A percentile compares a stretch with the other conserved stretches of the same genome.
Evolutionary conservation across 1,140 invertebrate genomes (phyloP).

Genomic region (Plectrocnemia conspersa): DNA sequence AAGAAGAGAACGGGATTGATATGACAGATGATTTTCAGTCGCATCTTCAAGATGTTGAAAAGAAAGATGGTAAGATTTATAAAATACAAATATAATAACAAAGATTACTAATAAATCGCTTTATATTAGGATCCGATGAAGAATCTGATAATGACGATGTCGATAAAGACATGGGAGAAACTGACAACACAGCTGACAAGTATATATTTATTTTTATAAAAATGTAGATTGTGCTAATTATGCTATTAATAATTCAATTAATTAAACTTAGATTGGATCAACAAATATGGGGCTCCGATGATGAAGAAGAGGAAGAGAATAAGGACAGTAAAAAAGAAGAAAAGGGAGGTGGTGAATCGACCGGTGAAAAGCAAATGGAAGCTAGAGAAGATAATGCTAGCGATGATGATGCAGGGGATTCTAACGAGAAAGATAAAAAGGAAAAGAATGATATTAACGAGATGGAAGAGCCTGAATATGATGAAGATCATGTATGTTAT

Average conservation of each 20-base stretch:
- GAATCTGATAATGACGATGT: constrained; percentile 68
- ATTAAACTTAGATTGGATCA: constrained; percentile 54
- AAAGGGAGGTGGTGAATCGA: constrained; percentile 46
- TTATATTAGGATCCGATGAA: constrained; percentile 41
- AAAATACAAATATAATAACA: neutral
- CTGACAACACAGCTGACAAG: constrained; percentile 75
- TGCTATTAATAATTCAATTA: constrained; percentile 23
- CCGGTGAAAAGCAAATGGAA: constrained; percentile 63
- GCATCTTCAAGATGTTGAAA: constrained; percentile 68
- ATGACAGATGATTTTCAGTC: constrained; percentile 88
- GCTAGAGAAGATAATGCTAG: constrained; percentile 66
- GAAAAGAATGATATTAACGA: constrained; percentile 71
- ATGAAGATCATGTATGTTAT: constrained; percentile 67
- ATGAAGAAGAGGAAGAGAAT: constrained; percentile 63
- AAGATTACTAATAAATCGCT: neutral
- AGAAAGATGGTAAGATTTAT: constrained; percentile 50
- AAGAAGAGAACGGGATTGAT: constrained; percentile 91
- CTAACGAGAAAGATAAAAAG: constrained; percentile 51
- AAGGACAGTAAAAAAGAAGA: constrained; percentile 61
- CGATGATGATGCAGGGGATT: constrained; percentile 57
- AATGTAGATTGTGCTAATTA: constrained; percentile 8
- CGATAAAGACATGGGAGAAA: constrained; percentile 95
- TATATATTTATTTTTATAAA: constrained; percentile 52
- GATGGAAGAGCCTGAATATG: constrained; percentile 70
- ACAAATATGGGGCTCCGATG: constrained; percentile 86